Percentiles rank a stretch among this genome's conserved stretches.
phyloP scores from a whole-genome alignment of 2,888 invertebrate genomes.

The Crocallis elinguaria region DNA sequence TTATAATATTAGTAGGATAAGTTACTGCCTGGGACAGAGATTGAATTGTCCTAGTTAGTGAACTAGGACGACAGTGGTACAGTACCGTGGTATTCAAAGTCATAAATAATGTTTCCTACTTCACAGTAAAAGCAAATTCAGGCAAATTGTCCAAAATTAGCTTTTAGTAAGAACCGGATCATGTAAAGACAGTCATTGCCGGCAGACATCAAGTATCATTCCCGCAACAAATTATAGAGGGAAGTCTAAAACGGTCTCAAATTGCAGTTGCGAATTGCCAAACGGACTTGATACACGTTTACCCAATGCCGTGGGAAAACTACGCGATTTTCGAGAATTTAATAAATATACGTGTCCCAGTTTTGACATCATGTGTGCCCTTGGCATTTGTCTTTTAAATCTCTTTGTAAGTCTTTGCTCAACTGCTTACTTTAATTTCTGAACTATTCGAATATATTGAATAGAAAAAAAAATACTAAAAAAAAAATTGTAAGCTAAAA shows the following conservation, averaged over 20 bases:
- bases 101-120: too few relatives aligned
- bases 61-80: too few relatives aligned
- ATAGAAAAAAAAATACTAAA: too few relatives aligned
- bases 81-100: too few relatives aligned
- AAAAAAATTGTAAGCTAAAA: too few relatives aligned
- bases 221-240: conserved; percentile 23
- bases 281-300: conserved; percentile 29
- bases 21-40: too few relatives aligned
- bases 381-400: conserved; percentile 20
- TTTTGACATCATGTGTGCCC: conserved; percentile 13
- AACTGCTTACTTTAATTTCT: not conserved
- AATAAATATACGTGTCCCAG: conserved; percentile 14
- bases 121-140: too few relatives aligned
- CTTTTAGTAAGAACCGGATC: not conserved
- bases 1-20: too few relatives aligned
- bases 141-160: too few relatives aligned
- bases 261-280: conserved; percentile 27
- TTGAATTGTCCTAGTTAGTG: too few relatives aligned
- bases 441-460: too few relatives aligned
- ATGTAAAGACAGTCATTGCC: not conserved
- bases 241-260: conserved; percentile 25
- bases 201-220: conserved; percentile 16
- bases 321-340: not conserved
- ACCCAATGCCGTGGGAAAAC: conserved; percentile 33
- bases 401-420: conserved; percentile 10